Evolutionary conservation across 1,140 invertebrate genomes (phyloP).

Genomic region (Brachionus rotundiformis): DNA sequence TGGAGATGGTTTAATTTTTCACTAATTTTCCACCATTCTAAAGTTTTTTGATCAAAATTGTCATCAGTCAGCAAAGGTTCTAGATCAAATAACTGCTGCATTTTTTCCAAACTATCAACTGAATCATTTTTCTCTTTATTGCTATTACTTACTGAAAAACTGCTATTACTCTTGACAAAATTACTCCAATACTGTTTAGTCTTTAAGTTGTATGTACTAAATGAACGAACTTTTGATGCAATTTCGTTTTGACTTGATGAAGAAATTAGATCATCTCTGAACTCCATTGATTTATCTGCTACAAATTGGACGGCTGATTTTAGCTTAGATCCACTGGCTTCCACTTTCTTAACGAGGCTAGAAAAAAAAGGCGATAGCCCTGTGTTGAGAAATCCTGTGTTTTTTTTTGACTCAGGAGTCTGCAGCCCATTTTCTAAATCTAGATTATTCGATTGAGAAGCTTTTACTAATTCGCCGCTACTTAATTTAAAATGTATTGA

Average conservation of each 20-base stretch:
- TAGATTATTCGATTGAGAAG: neutral
- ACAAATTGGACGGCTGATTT: neutral
- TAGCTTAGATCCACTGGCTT: neutral
- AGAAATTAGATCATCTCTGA: neutral
- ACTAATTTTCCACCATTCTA: neutral
- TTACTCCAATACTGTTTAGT: neutral
- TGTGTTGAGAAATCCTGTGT: neutral
- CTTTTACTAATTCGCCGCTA: neutral
- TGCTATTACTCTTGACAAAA: conserved; percentile 44
- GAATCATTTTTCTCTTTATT: neutral
- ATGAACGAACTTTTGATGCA: neutral
- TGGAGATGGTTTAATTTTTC: neutral
- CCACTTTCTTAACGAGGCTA: neutral
- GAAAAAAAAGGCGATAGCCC: neutral
- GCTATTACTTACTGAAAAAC: conserved; percentile 14
- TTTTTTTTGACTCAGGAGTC: neutral
- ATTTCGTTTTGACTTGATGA: conserved; percentile 11
- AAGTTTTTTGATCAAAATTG: neutral
- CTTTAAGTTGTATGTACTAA: conserved; percentile 1
- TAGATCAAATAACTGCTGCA: neutral
- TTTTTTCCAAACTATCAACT: neutral
- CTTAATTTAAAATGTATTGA: neutral
- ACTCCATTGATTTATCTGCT: conserved; percentile 12
- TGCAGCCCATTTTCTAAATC: neutral
- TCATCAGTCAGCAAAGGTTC: conserved; percentile 7